Evolutionary conservation across 1,140 invertebrate species (phyloP).

Genomic region (Armadillidium nasatum): DNA sequence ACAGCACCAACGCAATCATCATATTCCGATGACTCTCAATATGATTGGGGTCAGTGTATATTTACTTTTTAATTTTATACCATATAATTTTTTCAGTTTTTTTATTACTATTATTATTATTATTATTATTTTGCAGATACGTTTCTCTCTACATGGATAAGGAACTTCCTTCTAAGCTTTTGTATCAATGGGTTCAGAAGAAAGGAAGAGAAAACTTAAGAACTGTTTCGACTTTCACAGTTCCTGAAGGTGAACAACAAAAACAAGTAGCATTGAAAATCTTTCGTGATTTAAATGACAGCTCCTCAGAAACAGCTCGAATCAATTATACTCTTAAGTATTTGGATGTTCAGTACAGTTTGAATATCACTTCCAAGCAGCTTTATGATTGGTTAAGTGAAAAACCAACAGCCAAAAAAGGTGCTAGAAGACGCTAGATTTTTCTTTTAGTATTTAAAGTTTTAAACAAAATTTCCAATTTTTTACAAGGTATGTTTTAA

Average conservation of each 20-base stretch:
- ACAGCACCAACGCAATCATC: too few relatives aligned
- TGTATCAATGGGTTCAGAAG: slow-evolving; percentile 30
- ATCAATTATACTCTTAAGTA: slow-evolving; percentile 19
- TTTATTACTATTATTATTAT: too few relatives aligned
- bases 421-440: too few relatives aligned
- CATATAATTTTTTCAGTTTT: too few relatives aligned
- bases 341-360: slow-evolving; percentile 22
- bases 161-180: slow-evolving; percentile 26
- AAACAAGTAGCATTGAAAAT: slow-evolving; percentile 22
- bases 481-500: too few relatives aligned
- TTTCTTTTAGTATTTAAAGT: too few relatives aligned
- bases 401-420: slow-evolving; percentile 19
- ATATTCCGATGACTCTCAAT: too few relatives aligned
- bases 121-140: too few relatives aligned
- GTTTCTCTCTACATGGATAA: slow-evolving; percentile 18
- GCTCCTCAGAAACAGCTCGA: slow-evolving; percentile 12
- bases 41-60: too few relatives aligned
- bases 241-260: slow-evolving; percentile 26
- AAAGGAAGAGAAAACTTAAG: slow-evolving; percentile 17
- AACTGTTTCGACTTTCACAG: slow-evolving; percentile 9
- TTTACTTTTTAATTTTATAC: too few relatives aligned
- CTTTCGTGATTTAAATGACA: slow-evolving; percentile 18
- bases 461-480: too few relatives aligned
- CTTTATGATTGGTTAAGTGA: slow-evolving; percentile 27
- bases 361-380: slow-evolving; percentile 24